Evolutionary conservation across 2,113 vertebrate species (phyloP).

Genomic region (Meles meles): DNA sequence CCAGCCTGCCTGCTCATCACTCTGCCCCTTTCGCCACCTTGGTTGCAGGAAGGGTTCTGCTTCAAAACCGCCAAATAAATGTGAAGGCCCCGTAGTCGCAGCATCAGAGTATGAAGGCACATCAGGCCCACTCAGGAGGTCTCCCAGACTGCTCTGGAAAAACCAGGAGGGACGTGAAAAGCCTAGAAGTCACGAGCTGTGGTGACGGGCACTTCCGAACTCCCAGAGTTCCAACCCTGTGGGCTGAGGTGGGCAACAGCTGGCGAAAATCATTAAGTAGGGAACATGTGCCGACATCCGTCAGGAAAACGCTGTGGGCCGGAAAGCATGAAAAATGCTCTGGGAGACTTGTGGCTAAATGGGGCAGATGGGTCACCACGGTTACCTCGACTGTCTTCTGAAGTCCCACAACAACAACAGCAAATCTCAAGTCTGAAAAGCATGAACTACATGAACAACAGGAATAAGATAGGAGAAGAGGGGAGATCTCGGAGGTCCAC

Average conservation of each 20-base stretch:
- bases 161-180: neutral
- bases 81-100: neutral
- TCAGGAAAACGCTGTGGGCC: neutral
- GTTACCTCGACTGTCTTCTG: neutral
- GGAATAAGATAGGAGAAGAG: neutral
- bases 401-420: neutral
- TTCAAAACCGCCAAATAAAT: neutral
- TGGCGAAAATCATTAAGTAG: neutral
- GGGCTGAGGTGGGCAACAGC: neutral
- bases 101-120: neutral
- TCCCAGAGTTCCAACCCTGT: neutral
- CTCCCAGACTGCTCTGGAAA: neutral
- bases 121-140: neutral
- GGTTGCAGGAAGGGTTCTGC: neutral
- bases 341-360: neutral
- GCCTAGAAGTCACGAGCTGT: neutral
- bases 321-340: neutral
- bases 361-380: neutral
- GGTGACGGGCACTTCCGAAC: neutral
- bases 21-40: neutral
- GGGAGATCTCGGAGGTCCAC: neutral
- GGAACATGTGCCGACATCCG: neutral
- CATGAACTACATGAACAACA: neutral
- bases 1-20: neutral
- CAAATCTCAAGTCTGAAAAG: conserved; percentile 7